Evolutionary conservation across 2,888 invertebrate genomes (phyloP).

Genomic region (Apamea anceps): DNA sequence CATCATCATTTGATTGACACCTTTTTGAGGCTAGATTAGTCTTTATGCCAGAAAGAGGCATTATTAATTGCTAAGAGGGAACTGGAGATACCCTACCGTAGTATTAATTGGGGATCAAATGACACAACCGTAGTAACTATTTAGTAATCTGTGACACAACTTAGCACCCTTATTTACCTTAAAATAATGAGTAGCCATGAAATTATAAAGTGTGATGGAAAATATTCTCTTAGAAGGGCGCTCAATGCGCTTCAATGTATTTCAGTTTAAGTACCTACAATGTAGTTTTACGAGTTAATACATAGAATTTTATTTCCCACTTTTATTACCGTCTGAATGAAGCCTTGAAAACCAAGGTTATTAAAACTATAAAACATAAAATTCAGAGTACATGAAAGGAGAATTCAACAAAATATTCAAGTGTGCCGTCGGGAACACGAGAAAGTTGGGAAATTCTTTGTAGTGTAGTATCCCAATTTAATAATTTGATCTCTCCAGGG

Average conservation of each 20-base stretch:
- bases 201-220: slow-evolving; percentile 2
- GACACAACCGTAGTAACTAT: too few relatives aligned
- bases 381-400: slow-evolving; percentile 32
- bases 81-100: background rate
- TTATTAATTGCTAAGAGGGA: slow-evolving; percentile 1
- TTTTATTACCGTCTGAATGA: slow-evolving; percentile 44
- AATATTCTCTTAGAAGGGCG: slow-evolving; percentile 9
- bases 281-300: slow-evolving; percentile 51
- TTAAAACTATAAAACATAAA: slow-evolving; percentile 54
- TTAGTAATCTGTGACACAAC: too few relatives aligned
- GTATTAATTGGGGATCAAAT: slow-evolving; percentile 33
- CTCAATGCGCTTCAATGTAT: slow-evolving; percentile 15
- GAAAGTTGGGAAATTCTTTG: slow-evolving; percentile 53
- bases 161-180: background rate
- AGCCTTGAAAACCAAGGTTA: slow-evolving; percentile 47
- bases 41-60: background rate
- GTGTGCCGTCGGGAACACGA: slow-evolving; percentile 50
- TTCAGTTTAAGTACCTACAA: slow-evolving; percentile 44
- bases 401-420: slow-evolving; percentile 46
- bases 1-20: slow-evolving; percentile 24
- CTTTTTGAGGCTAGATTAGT: slow-evolving; percentile 9
- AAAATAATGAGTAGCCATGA: slow-evolving; percentile 24
- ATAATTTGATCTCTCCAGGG: slow-evolving; percentile 65
- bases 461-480: slow-evolving; percentile 66
- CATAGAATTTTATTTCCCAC: slow-evolving; percentile 50